Evolutionary conservation across 2,113 vertebrate species (phyloP).

Genomic region (Notarius lentiginosus): DNA sequence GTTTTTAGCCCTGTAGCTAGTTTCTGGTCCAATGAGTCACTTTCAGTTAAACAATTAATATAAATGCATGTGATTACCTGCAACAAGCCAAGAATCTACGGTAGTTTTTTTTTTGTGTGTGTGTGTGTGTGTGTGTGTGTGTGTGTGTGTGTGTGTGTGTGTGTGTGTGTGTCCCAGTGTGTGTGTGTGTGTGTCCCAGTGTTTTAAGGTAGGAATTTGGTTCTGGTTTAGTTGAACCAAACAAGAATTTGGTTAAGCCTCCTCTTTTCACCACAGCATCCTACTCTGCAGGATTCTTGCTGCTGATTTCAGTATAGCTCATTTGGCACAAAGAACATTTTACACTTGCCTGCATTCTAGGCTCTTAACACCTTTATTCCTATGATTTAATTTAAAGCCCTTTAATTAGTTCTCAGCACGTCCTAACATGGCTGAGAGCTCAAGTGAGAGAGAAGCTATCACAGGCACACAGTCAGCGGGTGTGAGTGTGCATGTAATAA

Average conservation of each 20-base stretch:
- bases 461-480: not conserved
- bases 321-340: slow-evolving; percentile 21
- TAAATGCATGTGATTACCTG: not conserved
- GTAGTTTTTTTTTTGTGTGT: too few relatives aligned
- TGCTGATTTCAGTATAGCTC: not conserved
- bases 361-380: slow-evolving; percentile 36
- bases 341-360: slow-evolving; percentile 34
- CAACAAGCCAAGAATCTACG: not conserved
- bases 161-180: too few relatives aligned
- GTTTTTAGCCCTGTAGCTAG: not conserved
- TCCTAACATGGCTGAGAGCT: slow-evolving; percentile 16
- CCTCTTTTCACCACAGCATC: not conserved
- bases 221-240: not conserved
- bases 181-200: not conserved
- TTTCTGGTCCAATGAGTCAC: not conserved
- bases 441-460: slow-evolving; percentile 11
- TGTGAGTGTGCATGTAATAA: slow-evolving; percentile 18
- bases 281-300: not conserved
- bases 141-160: too few relatives aligned
- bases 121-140: too few relatives aligned
- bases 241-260: not conserved
- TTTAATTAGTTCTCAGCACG: slow-evolving; percentile 37
- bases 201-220: not conserved
- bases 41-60: not conserved
- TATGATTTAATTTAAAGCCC: slow-evolving; percentile 29